A percentile compares a stretch with the other conserved stretches of the same genome.
phyloP scores from a whole-genome alignment of 2,797 vertebrate species.

The Danio kyathit region DNA sequence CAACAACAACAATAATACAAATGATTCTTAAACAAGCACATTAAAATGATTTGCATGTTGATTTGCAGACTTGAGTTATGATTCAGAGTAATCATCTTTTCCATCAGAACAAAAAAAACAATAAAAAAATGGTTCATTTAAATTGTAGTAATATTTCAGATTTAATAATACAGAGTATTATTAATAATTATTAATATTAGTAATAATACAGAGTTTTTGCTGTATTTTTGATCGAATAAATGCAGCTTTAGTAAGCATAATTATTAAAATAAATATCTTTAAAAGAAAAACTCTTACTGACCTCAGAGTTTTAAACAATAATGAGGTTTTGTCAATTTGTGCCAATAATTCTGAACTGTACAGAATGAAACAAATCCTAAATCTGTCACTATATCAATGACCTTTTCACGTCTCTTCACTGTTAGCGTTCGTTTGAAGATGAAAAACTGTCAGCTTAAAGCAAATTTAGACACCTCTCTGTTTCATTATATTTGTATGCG shows the following conservation, averaged over 20 bases:
- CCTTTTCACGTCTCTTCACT: constrained; percentile 23
- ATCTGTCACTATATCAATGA: constrained; percentile 19
- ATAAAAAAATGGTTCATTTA: neutral
- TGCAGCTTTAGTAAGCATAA: neutral
- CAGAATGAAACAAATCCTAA: constrained; percentile 34
- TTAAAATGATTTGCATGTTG: neutral
- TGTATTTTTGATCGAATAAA: neutral
- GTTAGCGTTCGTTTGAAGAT: constrained; percentile 19
- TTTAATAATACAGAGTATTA: neutral
- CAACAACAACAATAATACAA: neutral
- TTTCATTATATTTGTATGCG: constrained; percentile 44
- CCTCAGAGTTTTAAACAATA: neutral
- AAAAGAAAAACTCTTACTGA: neutral
- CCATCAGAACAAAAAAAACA: neutral
- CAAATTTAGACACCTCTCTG: constrained; percentile 29
- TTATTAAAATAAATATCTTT: neutral
- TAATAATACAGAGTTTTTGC: neutral
- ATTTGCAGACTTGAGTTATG: neutral
- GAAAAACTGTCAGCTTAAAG: constrained; percentile 38
- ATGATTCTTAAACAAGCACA: neutral
- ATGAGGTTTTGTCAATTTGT: neutral
- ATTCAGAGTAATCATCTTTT: no score
- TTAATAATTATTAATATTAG: no score
- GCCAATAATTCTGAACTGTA: neutral
- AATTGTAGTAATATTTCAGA: no score